Evolutionary conservation across 2,113 vertebrate genomes (phyloP).

Genomic region (Phodopus roborovskii): DNA sequence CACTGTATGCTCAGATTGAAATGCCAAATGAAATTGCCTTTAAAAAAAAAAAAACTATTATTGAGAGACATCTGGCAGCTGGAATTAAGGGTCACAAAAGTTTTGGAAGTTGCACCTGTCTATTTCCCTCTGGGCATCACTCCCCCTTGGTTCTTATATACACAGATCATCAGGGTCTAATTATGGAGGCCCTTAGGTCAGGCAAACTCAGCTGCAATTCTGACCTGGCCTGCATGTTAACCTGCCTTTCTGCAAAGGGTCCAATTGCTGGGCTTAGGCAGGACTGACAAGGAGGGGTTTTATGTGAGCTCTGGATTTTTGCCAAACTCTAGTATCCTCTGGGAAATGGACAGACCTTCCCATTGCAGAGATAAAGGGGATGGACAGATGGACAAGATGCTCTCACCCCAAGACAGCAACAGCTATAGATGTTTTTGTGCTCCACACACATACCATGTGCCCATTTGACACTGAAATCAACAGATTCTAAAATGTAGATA

Average conservation of each 20-base stretch:
- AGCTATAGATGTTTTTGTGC: background rate
- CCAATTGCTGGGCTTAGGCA: background rate
- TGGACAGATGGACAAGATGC: background rate
- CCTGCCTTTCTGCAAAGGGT: background rate
- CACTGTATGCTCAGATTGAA: background rate
- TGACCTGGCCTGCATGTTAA: background rate
- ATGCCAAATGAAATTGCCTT: background rate
- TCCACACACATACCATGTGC: background rate
- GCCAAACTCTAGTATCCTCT: background rate
- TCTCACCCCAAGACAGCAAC: background rate
- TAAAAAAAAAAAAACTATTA: background rate
- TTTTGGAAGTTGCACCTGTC: background rate
- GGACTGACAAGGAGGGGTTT: background rate
- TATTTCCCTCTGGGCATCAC: background rate
- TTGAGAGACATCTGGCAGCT: background rate
- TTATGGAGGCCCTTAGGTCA: background rate
- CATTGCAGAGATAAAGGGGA: background rate
- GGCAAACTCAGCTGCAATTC: background rate
- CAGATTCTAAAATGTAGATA: background rate
- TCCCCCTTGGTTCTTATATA: background rate
- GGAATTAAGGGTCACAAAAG: background rate
- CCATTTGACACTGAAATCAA: background rate
- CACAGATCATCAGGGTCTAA: background rate
- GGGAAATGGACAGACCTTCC: background rate
- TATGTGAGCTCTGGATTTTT: constrained; percentile 19